Base-by-base conservation (phyloP, 2,797 vertebrate species). In the Lutjanus campechanus region DNA sequence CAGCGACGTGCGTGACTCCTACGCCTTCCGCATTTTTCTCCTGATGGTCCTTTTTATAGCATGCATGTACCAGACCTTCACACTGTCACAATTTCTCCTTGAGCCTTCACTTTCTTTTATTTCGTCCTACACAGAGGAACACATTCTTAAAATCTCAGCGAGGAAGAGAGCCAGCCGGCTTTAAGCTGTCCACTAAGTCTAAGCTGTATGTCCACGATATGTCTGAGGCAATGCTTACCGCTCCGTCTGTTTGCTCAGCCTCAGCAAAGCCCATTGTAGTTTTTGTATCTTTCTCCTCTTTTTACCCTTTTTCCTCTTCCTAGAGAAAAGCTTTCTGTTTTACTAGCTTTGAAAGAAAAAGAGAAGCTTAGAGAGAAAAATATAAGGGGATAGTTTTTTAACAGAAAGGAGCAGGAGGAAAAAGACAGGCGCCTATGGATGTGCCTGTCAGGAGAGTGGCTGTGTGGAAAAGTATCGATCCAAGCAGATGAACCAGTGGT, bases 381-480 rank as follows among this genome's bases (percentile, higher is more conserved):
- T 82, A 88, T 63, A 75, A 62, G 68, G 78, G 75, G 67, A 73
- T 76, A 65, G 77, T 81, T 67, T 86, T 90, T 84, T 7, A 86
- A 78, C 55, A 84, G 85, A 82, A 80, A 77, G 70, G 80, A 65
- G 51, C 66, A 46, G 70, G 76, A 83, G 82, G 59, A 51, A 69
- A 69, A 86, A 63, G 13, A 68, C 50, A 51, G 77, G 47, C 54
- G 22, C 54, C 81, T 88, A 76, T 91, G 80, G 88, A 86, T 69
- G 81, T 63, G 67, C 75, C 79, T 87, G 87, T 80, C 82, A 88
- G 85, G 71, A 77, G 79, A 84, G 80, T 64, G 43, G 76, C 44
- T 47, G 71, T 20, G 2, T 41, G 70, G 71, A 81, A 75, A 86
- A 60, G 64, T 90, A 95, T 95, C 50, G 92, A 95, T 94, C 86